These are phyloP conservation scores for Hippoglossus stenolepis DNA, from an alignment of 2,113 vertebrate species.

Conservation along the genomic window DNA sequence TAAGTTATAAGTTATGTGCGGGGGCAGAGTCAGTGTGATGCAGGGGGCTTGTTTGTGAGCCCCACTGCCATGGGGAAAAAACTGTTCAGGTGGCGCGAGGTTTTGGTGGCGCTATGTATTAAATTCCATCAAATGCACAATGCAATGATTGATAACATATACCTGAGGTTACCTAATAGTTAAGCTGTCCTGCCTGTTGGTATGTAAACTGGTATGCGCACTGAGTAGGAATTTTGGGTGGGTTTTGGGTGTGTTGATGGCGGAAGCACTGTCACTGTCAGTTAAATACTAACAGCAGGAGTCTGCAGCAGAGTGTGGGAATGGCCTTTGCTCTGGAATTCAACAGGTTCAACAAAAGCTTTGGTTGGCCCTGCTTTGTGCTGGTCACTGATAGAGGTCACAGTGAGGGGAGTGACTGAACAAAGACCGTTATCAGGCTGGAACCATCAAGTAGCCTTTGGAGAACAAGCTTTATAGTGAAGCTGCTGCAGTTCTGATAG, in stretches of 20 bases:
- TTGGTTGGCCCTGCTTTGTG: slow-evolving; percentile 43
- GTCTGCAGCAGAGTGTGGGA: slow-evolving; percentile 64
- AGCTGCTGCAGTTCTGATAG: neutral
- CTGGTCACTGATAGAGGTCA: slow-evolving; percentile 63
- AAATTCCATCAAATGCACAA: neutral
- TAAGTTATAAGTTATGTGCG: no score
- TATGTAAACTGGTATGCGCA: slow-evolving; percentile 29
- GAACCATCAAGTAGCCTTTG: slow-evolving; percentile 10
- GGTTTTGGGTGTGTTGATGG: slow-evolving; percentile 36
- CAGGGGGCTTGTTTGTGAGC: no score
- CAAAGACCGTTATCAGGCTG: slow-evolving; percentile 41
- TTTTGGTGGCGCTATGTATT: no score
- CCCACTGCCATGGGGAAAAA: no score
- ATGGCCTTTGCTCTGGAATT: slow-evolving; percentile 75
- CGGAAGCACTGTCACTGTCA: slow-evolving; percentile 24
- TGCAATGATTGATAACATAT: slow-evolving; percentile 10
- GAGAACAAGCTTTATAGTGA: neutral
- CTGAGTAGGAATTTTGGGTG: neutral
- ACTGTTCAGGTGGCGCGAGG: no score
- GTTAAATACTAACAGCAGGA: slow-evolving; percentile 40
- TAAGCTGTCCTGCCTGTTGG: slow-evolving; percentile 8
- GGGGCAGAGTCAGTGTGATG: no score
- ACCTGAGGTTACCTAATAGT: slow-evolving; percentile 1
- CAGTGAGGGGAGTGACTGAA: slow-evolving; percentile 28
- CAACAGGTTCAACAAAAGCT: slow-evolving; percentile 78